Percentiles rank a stretch among this genome's conserved stretches.
Conservation (phyloP, 2,888 invertebrate species). For the Eilema depressum region DNA sequence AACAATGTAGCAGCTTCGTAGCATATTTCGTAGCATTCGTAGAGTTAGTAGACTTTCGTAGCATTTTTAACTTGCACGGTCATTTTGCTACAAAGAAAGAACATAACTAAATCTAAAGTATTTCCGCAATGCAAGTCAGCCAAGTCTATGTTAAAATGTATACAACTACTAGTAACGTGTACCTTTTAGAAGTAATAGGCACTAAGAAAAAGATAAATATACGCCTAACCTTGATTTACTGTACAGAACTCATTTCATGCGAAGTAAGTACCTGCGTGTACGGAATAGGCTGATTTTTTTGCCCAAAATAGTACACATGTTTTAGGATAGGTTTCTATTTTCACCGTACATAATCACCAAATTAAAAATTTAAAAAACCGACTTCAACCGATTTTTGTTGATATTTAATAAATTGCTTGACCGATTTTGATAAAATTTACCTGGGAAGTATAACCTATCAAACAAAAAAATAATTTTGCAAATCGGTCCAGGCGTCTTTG, state of each 20-base stretch:
- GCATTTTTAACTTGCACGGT: too few species aligned
- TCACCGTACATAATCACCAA: too few species aligned
- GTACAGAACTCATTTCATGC: slow-evolving; percentile 32
- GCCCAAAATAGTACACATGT: slow-evolving; percentile 5
- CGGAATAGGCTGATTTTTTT: slow-evolving; percentile 22
- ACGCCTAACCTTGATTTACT: slow-evolving; percentile 44
- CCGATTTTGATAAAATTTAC: too few species aligned
- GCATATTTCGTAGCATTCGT: slow-evolving; percentile 7
- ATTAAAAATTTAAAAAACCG: too few species aligned
- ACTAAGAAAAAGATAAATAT: slow-evolving; percentile 45
- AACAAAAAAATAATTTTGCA: too few species aligned
- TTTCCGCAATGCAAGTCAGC: slow-evolving; percentile 41
- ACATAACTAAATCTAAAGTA: slow-evolving; percentile 33
- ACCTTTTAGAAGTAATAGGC: slow-evolving; percentile 33
- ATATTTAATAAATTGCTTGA: too few species aligned
- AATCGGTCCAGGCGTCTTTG: too few species aligned
- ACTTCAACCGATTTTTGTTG: too few species aligned
- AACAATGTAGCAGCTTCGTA: slow-evolving; percentile 25
- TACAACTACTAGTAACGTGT: slow-evolving; percentile 40
- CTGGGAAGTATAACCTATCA: too few species aligned
- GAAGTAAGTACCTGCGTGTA: slow-evolving; percentile 29
- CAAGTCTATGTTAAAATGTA: slow-evolving; percentile 31
- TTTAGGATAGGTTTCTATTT: not conserved
- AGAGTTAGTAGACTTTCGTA: slow-evolving; percentile 1
- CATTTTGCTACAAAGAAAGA: not conserved